These are phyloP conservation scores for Gymnogyps californianus DNA, from an alignment of 2,113 vertebrate species.

Conservation along the genomic window DNA sequence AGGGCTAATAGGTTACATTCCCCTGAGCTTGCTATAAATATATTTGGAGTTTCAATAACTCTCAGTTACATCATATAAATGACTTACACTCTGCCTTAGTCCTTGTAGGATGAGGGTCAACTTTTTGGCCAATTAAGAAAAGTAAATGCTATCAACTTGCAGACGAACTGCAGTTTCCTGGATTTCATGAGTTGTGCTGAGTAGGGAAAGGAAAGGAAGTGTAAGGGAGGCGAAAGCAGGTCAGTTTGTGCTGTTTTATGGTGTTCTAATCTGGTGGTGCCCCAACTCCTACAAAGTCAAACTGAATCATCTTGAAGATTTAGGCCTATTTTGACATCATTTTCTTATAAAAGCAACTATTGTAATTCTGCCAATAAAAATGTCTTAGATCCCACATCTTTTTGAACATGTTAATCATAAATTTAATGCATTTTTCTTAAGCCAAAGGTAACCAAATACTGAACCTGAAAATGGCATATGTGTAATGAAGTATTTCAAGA, in stretches of 20 bases:
- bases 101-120: neutral
- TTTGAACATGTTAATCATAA: neutral
- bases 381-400: neutral
- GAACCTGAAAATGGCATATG: neutral
- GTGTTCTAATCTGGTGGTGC: neutral
- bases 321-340: neutral
- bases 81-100: neutral
- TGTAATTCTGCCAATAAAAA: neutral
- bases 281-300: neutral
- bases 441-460: neutral
- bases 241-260: neutral
- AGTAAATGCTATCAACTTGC: neutral
- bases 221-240: neutral
- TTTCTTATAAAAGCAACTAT: neutral
- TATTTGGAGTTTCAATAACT: neutral
- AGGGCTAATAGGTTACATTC: neutral
- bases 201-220: neutral
- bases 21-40: neutral
- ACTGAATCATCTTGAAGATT: neutral
- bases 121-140: conserved; percentile 4
- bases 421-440: neutral
- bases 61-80: neutral
- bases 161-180: neutral
- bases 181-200: neutral
- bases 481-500: conserved; percentile 24